Percentiles rank a stretch among this genome's conserved stretches.
These are phyloP conservation scores for Dipus sagitta DNA, from an alignment of 2,797 vertebrate species.

Conservation along the genomic window DNA sequence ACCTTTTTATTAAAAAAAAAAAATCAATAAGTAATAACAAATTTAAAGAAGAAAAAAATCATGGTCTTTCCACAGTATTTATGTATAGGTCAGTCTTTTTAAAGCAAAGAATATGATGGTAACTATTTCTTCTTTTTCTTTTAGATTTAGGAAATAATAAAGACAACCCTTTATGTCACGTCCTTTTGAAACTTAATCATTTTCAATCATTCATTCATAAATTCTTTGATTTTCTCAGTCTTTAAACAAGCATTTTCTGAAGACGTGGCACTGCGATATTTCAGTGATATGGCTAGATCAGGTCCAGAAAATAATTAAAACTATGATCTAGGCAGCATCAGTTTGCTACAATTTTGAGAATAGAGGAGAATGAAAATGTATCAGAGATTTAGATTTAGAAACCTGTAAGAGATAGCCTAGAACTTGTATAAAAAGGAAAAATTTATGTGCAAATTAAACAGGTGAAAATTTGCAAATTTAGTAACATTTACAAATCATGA, in stretches of 20 bases:
- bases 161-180: neutral
- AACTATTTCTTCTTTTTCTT: neutral
- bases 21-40: no score
- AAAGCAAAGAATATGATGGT: neutral
- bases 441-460: neutral
- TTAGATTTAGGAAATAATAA: neutral
- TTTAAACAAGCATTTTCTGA: slow-evolving; percentile 31
- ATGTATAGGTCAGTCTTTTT: neutral
- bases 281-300: neutral
- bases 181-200: neutral
- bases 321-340: neutral
- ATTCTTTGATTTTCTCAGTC: neutral
- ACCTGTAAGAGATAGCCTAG: neutral
- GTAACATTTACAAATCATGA: neutral
- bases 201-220: neutral
- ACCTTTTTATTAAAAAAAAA: no score
- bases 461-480: neutral
- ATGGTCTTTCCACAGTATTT: neutral
- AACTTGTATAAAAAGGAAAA: neutral
- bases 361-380: neutral
- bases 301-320: neutral
- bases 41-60: no score
- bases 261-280: neutral
- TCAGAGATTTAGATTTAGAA: neutral
- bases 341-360: neutral